Evolutionary conservation across 2,888 invertebrate species (phyloP).

Genomic region (Cosmopolites sordidus): DNA sequence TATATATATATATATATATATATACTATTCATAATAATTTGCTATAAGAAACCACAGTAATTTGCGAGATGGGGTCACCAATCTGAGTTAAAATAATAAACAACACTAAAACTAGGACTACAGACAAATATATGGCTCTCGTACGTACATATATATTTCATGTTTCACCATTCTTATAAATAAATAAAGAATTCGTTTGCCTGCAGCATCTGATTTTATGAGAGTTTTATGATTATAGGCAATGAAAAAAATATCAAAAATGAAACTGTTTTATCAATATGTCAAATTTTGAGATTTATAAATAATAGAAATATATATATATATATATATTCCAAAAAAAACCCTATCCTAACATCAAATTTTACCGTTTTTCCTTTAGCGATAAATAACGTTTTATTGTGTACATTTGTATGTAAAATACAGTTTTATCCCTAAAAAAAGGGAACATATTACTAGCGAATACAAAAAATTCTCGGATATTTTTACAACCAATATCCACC

Average conservation of each 20-base stretch:
- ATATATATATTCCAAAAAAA: not conserved
- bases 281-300: slow-evolving; percentile 1
- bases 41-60: no score
- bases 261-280: not conserved
- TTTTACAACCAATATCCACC: no score
- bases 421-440: not conserved
- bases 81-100: no score
- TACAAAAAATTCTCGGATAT: not conserved
- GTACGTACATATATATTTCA: no score
- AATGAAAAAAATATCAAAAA: not conserved
- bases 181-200: not conserved
- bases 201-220: not conserved
- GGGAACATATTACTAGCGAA: not conserved
- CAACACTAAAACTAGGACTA: no score
- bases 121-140: no score
- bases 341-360: not conserved
- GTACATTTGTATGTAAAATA: slow-evolving; percentile 1
- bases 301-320: not conserved
- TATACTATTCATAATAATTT: no score
- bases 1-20: no score
- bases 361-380: not conserved
- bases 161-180: no score
- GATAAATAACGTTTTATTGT: slow-evolving; percentile 1
- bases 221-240: not conserved
- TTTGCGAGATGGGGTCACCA: no score